Evolutionary conservation across 2,113 vertebrate species (phyloP).

Genomic region (Rhadina sibilatrix): DNA sequence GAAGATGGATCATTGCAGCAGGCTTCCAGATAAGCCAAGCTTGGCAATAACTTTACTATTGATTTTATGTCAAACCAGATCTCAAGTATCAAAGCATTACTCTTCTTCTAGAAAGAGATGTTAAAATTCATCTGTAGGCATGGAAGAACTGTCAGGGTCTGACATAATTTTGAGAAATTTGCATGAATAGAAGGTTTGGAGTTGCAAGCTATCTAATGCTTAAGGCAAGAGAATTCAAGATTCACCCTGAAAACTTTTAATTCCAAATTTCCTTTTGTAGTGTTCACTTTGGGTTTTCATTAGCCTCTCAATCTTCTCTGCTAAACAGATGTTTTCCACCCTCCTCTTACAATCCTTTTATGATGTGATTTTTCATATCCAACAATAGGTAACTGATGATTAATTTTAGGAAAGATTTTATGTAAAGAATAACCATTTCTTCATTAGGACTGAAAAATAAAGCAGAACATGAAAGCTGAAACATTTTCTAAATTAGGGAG

Average conservation of each 20-base stretch:
- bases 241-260: neutral
- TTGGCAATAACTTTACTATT: conserved; percentile 43
- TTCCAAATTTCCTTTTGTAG: neutral
- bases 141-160: neutral
- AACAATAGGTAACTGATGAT: neutral
- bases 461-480: neutral
- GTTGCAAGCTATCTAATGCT: neutral
- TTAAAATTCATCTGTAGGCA: neutral
- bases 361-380: neutral
- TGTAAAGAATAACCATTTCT: neutral
- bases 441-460: neutral
- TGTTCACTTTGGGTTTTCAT: neutral
- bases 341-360: neutral
- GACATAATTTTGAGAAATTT: neutral
- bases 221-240: neutral
- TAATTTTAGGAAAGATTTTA: neutral
- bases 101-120: conserved; percentile 4
- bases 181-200: neutral
- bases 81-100: neutral
- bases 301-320: neutral
- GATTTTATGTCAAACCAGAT: conserved; percentile 52
- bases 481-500: neutral
- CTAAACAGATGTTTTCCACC: neutral
- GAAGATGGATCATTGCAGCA: conserved; percentile 58
- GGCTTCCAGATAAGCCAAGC: conserved; percentile 17